Percentiles rank a stretch among this genome's conserved stretches.
Evolutionary conservation across 1,140 invertebrate genomes (phyloP).

Genomic region (Sarcophaga bullata): DNA sequence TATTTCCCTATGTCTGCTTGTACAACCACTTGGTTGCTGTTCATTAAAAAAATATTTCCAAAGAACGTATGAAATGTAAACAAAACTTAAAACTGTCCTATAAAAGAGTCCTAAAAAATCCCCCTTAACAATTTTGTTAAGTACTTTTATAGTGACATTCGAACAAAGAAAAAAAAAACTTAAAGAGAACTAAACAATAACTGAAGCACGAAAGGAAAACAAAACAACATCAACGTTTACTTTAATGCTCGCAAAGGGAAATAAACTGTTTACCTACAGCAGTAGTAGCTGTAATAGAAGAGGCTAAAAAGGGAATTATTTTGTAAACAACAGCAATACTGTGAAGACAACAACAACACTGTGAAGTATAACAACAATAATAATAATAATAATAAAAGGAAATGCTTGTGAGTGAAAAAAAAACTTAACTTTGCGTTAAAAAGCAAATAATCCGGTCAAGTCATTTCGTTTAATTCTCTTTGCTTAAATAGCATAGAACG

Average conservation of each 20-base stretch:
- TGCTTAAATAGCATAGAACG: no score
- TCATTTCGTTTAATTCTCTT: no score
- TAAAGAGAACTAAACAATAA: not conserved
- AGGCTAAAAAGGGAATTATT: not conserved
- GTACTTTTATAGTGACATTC: constrained; percentile 18
- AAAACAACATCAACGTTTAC: not conserved
- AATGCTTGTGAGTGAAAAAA: not conserved
- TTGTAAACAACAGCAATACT: not conserved
- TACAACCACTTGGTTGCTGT: no score
- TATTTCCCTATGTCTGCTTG: no score
- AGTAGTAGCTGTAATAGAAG: not conserved
- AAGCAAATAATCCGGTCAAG: not conserved
- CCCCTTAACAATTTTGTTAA: constrained; percentile 24
- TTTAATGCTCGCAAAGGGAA: not conserved
- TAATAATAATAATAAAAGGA: not conserved
- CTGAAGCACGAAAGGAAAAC: not conserved
- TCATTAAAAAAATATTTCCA: no score
- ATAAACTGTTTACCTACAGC: not conserved
- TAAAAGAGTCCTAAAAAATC: not conserved
- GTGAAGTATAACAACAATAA: not conserved
- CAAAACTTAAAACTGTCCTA: not conserved
- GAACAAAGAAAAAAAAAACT: not conserved
- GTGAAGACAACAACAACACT: no score
- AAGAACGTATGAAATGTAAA: no score
- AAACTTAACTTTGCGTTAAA: constrained; percentile 3